Evolutionary conservation across 2,888 invertebrate species (phyloP).

Genomic region (Schizotus pectinicornis): DNA sequence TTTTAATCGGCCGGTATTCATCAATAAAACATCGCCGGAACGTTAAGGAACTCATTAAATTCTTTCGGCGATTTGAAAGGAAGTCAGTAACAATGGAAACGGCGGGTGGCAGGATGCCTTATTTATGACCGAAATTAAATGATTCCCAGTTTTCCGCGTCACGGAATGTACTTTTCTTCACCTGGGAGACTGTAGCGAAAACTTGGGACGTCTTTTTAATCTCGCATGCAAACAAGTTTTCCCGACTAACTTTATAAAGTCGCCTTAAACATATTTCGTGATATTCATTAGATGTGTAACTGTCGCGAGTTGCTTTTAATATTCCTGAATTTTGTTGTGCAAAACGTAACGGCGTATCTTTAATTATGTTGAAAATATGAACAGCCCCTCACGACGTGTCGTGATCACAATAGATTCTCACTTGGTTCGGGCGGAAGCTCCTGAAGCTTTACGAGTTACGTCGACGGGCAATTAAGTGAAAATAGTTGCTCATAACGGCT

Average conservation of each 20-base stretch:
- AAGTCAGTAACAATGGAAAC: constrained; percentile 32
- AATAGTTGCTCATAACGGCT: no score
- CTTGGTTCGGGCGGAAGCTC: no score
- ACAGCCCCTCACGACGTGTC: constrained; percentile 6
- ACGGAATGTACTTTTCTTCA: constrained; percentile 36
- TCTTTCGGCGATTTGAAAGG: constrained; percentile 33
- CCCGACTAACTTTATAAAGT: constrained; percentile 36
- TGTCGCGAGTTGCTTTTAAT: constrained; percentile 24
- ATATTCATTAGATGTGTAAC: constrained; percentile 33
- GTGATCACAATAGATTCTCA: no score
- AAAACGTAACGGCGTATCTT: constrained; percentile 4
- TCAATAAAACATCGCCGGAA: constrained; percentile 40
- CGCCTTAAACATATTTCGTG: constrained; percentile 41
- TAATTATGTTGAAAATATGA: constrained; percentile 17
- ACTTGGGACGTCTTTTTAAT: constrained; percentile 52
- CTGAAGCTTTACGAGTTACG: no score
- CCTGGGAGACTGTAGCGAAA: constrained; percentile 42
- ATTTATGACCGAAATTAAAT: constrained; percentile 46
- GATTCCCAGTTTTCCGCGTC: constrained; percentile 42
- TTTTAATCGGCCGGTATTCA: constrained; percentile 35
- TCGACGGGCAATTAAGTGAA: no score
- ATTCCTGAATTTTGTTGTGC: constrained; percentile 11
- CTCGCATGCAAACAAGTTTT: constrained; percentile 51
- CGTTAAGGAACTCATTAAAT: constrained; percentile 37
- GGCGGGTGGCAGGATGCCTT: constrained; percentile 29